A percentile compares a stretch with the other conserved stretches of the same genome.
These are phyloP conservation scores for Orthonevra nobilis DNA, from an alignment of 2,888 invertebrate genomes.

Conservation along the genomic window DNA sequence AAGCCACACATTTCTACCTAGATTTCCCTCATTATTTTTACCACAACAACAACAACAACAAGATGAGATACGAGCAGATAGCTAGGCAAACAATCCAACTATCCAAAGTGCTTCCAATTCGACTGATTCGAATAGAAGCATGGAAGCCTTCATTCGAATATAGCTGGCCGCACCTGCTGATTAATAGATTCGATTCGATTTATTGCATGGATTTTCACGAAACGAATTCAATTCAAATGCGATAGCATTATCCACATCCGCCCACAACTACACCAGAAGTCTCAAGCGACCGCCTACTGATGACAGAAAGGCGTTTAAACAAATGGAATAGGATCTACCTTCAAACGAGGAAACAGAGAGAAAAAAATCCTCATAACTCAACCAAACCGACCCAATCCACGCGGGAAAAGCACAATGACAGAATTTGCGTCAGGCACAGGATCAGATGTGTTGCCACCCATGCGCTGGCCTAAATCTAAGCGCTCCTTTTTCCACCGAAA, in stretches of 20 bases:
- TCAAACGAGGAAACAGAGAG: constrained; percentile 3
- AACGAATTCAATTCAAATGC: constrained; percentile 45
- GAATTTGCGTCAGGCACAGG: constrained; percentile 2
- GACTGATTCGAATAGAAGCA: constrained; percentile 57
- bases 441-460: constrained; percentile 10
- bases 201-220: constrained; percentile 55
- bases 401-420: constrained; percentile 16
- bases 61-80: background rate
- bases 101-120: constrained; percentile 56
- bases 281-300: constrained; percentile 8
- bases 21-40: constrained; percentile 53
- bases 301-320: constrained; percentile 12
- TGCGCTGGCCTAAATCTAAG: too few species aligned
- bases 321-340: background rate
- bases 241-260: constrained; percentile 25
- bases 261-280: too few species aligned
- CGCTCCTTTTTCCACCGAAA: too few species aligned
- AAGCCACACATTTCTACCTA: constrained; percentile 30
- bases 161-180: constrained; percentile 26
- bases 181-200: constrained; percentile 65
- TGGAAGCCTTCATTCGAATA: constrained; percentile 22
- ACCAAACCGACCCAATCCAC: constrained; percentile 48
- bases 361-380: constrained; percentile 48
- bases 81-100: constrained; percentile 51
- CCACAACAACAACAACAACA: constrained; percentile 24